Base-by-base conservation (phyloP, 2,888 invertebrate species). In the Andricus curvator region DNA sequence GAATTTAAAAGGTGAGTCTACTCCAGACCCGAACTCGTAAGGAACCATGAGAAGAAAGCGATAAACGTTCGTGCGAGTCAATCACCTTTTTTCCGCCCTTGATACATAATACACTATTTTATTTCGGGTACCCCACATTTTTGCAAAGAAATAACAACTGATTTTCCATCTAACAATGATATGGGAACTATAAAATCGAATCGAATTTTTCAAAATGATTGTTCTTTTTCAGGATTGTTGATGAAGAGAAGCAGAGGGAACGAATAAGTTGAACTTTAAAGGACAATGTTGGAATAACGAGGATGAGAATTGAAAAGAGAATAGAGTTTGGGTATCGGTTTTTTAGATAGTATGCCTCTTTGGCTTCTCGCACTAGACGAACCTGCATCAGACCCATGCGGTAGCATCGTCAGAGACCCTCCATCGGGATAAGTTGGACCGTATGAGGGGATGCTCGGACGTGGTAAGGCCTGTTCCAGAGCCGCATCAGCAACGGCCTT, bases 331-430 rank as follows among this genome's bases (percentile, higher is more conserved):
- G 51, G n/a, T 11, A 29, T 60, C 33, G 33, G n/a, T 33, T 56
- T 33, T 51, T 56, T 22, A 74, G 56, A 74, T 56, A 56, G 48
- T 74, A 90, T 88, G 90, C 88, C 85, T 86, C 88, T 86, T 81
- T 89, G 90, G 90, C 85, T 87, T 74, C 83, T 87, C 68, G 87
- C 88, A 82, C 86, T 89, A 82, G 88, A 90, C 86, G 89, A 90
- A 85, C 88, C 89, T 84, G 87, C 88, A 86, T 89, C 89, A 83
- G 85, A 89, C 84, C 87, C 86, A 87, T 89, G 90, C 85, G 85
- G 85, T 85, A 86, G 79, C 85, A 79, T 78, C 48, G 78, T 83
- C 74, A 77, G 83, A 80, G 81, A 74, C 84, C 83, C 83, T 82
- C 82, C 82, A 83, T 85, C 83, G 82, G 82, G 88, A 87, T 88